Evolutionary conservation across 2,888 invertebrate genomes (phyloP), one percentile per base, ranked within the genome.

Genomic region (Cremastinae sp.): DNA sequence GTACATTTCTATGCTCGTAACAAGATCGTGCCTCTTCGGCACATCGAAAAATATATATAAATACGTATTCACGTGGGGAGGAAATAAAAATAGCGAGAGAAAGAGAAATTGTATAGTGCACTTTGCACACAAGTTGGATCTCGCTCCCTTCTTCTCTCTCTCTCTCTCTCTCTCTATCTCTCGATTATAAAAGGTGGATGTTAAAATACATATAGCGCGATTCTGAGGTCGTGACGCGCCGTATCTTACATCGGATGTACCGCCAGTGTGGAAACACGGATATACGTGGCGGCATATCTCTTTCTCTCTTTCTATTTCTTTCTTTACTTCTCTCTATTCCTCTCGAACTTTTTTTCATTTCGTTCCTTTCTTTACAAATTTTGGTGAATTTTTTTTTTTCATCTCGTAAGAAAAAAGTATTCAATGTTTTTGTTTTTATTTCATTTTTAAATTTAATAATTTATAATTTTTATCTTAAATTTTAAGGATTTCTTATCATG

Each of bases 241-340:
- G 84, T 88, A 88, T 89, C 88, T 88, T 86, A 86, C 88, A 89
- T 89, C 88, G 86, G 87, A 88, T 88, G 88, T 88, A 88, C 86
- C 86, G 85, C 86, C 88, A 88, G 88, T 88, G 88, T 87, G 88
- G 88, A 88, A 88, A 88, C 88, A 89, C 85, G 88, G 85, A 88
- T 88, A 88, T 88, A 88, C 86, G 85, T 85, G 72, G 65, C 72
- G 62, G 73, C 72, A 74, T 68, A 61, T 56, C 39, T 66, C 66
- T 65, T 53, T 66, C 22, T 81, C 70, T 55, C 53, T 69, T 41
- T 43, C 39, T 41, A 14, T 39, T 51, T 51, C 53, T 37, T 39
- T 45, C 64, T 45, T 62, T 35, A 35, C 65, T 65, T 56, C 74
- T 66, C 64, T 75, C 70, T 66, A 47, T 39, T 75, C 75, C 20